phyloP scores from a whole-genome alignment of 2,113 vertebrate species.

The Anolis sagrei region DNA sequence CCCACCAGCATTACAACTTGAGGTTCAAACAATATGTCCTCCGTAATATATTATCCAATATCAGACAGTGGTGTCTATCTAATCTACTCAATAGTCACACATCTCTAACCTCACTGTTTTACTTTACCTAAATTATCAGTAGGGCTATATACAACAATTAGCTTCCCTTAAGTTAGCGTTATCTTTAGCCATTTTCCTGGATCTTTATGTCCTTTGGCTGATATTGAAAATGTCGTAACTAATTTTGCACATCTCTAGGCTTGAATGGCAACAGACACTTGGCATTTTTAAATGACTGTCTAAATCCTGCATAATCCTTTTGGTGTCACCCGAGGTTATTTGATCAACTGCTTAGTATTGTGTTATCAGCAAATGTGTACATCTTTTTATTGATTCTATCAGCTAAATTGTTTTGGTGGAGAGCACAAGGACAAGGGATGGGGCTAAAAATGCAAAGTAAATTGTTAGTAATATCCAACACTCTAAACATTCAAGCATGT shows the following conservation, averaged over 20 bases:
- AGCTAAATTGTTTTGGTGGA: constrained; percentile 61
- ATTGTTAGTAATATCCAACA: constrained; percentile 41
- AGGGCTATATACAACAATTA: neutral
- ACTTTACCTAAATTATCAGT: neutral
- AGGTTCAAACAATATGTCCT: constrained; percentile 29
- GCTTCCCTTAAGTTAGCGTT: constrained; percentile 50
- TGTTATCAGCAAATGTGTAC: constrained; percentile 65
- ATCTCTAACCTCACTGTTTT: neutral
- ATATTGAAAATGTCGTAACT: constrained; percentile 61
- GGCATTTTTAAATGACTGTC: constrained; percentile 53
- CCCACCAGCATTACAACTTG: neutral
- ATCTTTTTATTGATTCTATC: constrained; percentile 66
- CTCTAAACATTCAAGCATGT: constrained; percentile 25
- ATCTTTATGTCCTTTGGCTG: constrained; percentile 64
- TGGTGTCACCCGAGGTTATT: constrained; percentile 66
- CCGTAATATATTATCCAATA: constrained; percentile 25
- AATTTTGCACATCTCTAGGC: constrained; percentile 55
- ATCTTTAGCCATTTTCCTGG: constrained; percentile 51
- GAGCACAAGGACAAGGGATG: constrained; percentile 47
- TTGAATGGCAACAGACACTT: constrained; percentile 58
- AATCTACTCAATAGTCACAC: constrained; percentile 14
- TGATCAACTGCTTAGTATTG: constrained; percentile 65
- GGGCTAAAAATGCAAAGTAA: constrained; percentile 44
- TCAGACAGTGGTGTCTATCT: constrained; percentile 23
- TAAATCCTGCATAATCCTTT: constrained; percentile 66